These are phyloP conservation scores for Molossus molossus DNA, from an alignment of 2,797 vertebrate species.

Conservation along the genomic window DNA sequence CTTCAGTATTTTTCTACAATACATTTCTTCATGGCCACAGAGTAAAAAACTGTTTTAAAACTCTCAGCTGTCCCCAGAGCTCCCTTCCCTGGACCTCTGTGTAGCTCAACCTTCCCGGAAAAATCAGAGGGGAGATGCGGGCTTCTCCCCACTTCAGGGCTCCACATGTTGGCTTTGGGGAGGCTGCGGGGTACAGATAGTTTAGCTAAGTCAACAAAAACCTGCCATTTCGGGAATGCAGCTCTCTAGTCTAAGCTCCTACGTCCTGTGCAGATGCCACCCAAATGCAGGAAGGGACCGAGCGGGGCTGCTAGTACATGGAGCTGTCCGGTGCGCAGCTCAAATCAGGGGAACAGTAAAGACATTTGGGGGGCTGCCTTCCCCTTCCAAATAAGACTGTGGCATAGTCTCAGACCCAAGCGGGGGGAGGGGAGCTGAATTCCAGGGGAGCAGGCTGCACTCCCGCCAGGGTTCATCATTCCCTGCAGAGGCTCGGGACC, in stretches of 20 bases:
- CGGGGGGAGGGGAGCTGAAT: too few relatives aligned
- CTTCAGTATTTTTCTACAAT: background rate
- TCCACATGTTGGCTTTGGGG: background rate
- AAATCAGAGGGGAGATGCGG: rapidly evolving
- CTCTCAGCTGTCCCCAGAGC: background rate
- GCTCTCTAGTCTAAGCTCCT: background rate
- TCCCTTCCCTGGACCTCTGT: rapidly evolving
- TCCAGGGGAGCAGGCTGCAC: background rate
- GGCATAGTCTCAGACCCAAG: background rate
- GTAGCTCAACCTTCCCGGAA: background rate
- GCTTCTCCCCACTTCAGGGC: rapidly evolving
- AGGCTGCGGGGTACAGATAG: rapidly evolving
- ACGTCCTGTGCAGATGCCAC: rapidly evolving
- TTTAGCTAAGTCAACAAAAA: rapidly evolving
- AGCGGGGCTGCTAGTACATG: background rate
- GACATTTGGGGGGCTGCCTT: background rate
- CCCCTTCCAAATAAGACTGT: background rate
- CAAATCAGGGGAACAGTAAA: background rate
- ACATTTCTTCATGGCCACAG: background rate
- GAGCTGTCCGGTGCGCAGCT: background rate
- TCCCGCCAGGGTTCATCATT: background rate
- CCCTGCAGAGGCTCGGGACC: rapidly evolving
- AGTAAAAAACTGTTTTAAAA: background rate
- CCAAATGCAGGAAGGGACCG: background rate
- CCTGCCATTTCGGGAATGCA: rapidly evolving